A percentile compares a stretch with the other conserved stretches of the same genome.
Evolutionary conservation across 1,140 invertebrate species (phyloP).

Genomic region (Ylistrum balloti): DNA sequence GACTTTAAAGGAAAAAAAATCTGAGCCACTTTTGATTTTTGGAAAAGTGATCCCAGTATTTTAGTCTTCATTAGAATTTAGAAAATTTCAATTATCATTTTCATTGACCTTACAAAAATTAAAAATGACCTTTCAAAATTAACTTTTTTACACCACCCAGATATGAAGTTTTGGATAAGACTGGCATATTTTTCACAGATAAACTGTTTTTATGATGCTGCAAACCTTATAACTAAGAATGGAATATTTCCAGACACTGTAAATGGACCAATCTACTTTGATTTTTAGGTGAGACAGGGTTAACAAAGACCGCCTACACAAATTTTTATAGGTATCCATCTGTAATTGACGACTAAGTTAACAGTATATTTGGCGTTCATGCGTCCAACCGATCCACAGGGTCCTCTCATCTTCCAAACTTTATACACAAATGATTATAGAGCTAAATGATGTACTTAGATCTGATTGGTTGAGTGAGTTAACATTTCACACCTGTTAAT

Average conservation of each 20-base stretch:
- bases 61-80: too few species aligned
- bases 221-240: not conserved
- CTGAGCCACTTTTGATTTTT: too few species aligned
- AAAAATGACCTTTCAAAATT: too few species aligned
- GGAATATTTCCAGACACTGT: not conserved
- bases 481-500: slow-evolving; percentile 19
- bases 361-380: not conserved
- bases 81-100: too few species aligned
- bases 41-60: too few species aligned
- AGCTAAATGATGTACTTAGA: slow-evolving; percentile 11
- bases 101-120: too few species aligned
- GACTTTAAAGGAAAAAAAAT: too few species aligned
- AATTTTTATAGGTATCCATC: not conserved
- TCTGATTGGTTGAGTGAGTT: slow-evolving; percentile 1
- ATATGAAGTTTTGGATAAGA: too few species aligned
- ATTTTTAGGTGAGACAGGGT: not conserved
- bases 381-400: not conserved
- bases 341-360: slow-evolving; percentile 27
- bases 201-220: not conserved
- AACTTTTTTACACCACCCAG: too few species aligned
- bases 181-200: too few species aligned
- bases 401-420: slow-evolving; percentile 15
- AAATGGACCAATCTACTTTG: slow-evolving; percentile 2
- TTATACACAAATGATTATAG: not conserved
- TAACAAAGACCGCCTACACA: not conserved